These are phyloP conservation scores for Heliornis fulica DNA, from an alignment of 2,113 vertebrate species.

Conservation along the genomic window DNA sequence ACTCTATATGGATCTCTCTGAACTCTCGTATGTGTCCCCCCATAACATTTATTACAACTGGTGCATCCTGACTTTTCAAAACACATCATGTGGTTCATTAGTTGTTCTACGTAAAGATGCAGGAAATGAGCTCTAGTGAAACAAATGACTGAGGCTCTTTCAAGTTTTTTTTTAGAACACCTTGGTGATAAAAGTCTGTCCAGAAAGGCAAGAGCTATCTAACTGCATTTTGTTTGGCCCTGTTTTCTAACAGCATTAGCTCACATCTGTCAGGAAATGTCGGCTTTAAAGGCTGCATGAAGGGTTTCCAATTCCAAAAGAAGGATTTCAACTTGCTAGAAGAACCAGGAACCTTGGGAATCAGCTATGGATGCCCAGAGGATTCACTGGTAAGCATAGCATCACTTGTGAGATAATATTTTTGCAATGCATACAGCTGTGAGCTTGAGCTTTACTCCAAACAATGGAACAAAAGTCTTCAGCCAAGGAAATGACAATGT, in stretches of 20 bases:
- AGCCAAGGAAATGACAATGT: background rate
- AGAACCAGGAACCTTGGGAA: conserved; percentile 90
- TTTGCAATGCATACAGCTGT: background rate
- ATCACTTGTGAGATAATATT: background rate
- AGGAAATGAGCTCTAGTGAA: background rate
- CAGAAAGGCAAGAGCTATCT: background rate
- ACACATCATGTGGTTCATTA: background rate
- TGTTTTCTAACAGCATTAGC: conserved; percentile 66
- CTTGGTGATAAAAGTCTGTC: background rate
- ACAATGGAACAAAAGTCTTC: background rate
- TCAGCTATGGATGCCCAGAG: conserved; percentile 95
- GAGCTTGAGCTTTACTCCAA: background rate
- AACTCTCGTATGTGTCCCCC: background rate
- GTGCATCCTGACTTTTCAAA: background rate
- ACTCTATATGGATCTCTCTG: background rate
- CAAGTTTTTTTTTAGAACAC: background rate
- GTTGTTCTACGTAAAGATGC: background rate
- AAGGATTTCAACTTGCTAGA: conserved; percentile 96
- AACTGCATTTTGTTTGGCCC: background rate
- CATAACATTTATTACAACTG: background rate
- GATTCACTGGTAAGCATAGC: conserved; percentile 87
- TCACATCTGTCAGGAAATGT: conserved; percentile 80
- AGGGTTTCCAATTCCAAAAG: conserved; percentile 97
- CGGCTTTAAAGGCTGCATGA: conserved; percentile 90
- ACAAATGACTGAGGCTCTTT: background rate